phyloP scores from a whole-genome alignment of 2,888 invertebrate genomes.

The Acleris sparsana region DNA sequence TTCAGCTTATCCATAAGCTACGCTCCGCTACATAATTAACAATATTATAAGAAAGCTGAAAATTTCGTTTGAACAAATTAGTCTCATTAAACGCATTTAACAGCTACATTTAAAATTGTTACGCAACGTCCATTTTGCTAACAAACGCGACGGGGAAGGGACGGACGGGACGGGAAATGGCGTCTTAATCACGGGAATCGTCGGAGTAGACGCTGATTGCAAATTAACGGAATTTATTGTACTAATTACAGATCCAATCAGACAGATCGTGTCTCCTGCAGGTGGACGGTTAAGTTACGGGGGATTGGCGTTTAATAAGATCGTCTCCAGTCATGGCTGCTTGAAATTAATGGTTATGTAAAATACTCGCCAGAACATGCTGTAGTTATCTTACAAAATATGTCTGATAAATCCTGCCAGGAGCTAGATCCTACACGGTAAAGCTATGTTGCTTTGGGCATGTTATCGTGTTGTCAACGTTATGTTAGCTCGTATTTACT shows the following conservation, averaged over 20 bases:
- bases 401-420: too few relatives aligned
- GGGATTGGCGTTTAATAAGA: neutral
- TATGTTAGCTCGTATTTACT: too few relatives aligned
- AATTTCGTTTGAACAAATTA: too few relatives aligned
- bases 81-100: too few relatives aligned
- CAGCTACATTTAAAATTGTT: slow-evolving; percentile 3
- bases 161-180: slow-evolving; percentile 16
- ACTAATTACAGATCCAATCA: slow-evolving; percentile 35
- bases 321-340: slow-evolving; percentile 1
- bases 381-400: too few relatives aligned
- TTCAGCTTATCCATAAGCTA: too few relatives aligned
- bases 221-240: slow-evolving; percentile 34
- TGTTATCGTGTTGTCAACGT: too few relatives aligned
- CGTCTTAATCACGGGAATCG: slow-evolving; percentile 29
- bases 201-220: slow-evolving; percentile 34
- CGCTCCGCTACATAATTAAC: too few relatives aligned
- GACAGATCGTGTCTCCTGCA: slow-evolving; percentile 28
- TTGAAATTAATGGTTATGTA: slow-evolving; percentile 6
- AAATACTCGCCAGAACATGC: too few relatives aligned
- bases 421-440: too few relatives aligned
- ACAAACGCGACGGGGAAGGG: slow-evolving; percentile 15
- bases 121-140: neutral
- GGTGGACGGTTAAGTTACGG: slow-evolving; percentile 13
- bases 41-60: too few relatives aligned
- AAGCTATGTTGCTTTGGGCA: too few relatives aligned